Evolutionary conservation across 1,140 invertebrate species (phyloP), one percentile per base, ranked within the genome.

Genomic region (Zaprionus davidi): DNA sequence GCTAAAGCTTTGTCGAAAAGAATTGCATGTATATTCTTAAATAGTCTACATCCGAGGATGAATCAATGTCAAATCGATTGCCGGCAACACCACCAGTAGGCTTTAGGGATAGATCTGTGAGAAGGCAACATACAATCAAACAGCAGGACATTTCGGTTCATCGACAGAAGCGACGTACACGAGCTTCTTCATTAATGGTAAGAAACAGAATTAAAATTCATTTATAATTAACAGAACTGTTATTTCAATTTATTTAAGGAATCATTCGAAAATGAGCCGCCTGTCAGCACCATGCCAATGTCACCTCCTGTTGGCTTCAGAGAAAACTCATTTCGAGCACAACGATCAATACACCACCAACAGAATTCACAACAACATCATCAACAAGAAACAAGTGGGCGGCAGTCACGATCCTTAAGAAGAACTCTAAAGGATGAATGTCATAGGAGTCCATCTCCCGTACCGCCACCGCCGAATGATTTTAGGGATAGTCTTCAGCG

Each of bases 21-120:
- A 56, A 56, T 22, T 56, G 2, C 7, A 56, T 17, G 22, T 59
- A 46, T 17, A 11, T 17, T 46, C n/a, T 20, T 34, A 1, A 13
- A 3, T 26, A 68, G 55, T 2, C 44, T 24, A 17, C 56, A 9
- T 2, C 20, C 7, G 53, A 17, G 13, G 5, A 22, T 17, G 22
- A 36, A n/a, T 5, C 44, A 26, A 24, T 41, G n/a, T 38, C 9
- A n/a, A 34, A 15, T 31, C 6, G 36, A 22, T 31, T 53, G 5
- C n/a, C 46, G 59, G 20, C 38, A 34, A 7, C 22, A 24, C 58
- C 72, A 15, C 72, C 67, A 2, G 38, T 12, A 13, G 44, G 22
- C 1, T 70, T 70, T 12, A 44, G 26, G 5, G 67, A 75, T 31
- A 34, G 7, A 24, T 70, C 38, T 5, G 1, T 36, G 3, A 49